Evolutionary conservation across 2,888 invertebrate species (phyloP).

Genomic region (Hydroisotoma schaefferi): DNA sequence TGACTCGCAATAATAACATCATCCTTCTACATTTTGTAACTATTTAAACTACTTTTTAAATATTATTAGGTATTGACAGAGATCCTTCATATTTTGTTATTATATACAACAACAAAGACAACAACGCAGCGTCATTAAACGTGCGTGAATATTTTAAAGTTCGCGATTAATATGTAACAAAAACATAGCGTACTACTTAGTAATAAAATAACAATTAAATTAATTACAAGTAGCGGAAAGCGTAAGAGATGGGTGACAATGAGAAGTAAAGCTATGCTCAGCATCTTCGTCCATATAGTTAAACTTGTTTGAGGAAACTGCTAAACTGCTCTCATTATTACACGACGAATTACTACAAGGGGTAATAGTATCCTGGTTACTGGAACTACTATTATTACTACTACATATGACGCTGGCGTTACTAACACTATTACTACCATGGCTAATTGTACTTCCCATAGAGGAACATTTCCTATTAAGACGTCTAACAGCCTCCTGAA

Average conservation of each 20-base stretch:
- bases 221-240: slow-evolving; percentile 13
- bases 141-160: background rate
- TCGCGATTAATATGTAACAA: too few species aligned
- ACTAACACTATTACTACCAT: slow-evolving; percentile 20
- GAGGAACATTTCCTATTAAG: slow-evolving; percentile 41
- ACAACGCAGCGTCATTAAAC: background rate
- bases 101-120: background rate
- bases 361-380: slow-evolving; percentile 8
- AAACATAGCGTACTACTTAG: background rate
- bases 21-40: background rate
- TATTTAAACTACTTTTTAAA: slow-evolving; percentile 1
- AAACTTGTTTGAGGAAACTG: slow-evolving; percentile 9
- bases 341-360: slow-evolving; percentile 13
- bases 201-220: background rate
- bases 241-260: slow-evolving; percentile 1
- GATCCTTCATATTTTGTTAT: slow-evolving; percentile 15
- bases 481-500: slow-evolving; percentile 40
- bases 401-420: slow-evolving; percentile 2
- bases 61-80: slow-evolving; percentile 9
- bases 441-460: slow-evolving; percentile 18
- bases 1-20: too few species aligned
- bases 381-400: slow-evolving; percentile 21
- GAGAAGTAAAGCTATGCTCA: background rate
- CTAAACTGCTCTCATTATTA: slow-evolving; percentile 14
- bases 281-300: slow-evolving; percentile 11